Conservation (phyloP, 1,140 invertebrate species). For the Pogonognathellus flavescens region DNA sequence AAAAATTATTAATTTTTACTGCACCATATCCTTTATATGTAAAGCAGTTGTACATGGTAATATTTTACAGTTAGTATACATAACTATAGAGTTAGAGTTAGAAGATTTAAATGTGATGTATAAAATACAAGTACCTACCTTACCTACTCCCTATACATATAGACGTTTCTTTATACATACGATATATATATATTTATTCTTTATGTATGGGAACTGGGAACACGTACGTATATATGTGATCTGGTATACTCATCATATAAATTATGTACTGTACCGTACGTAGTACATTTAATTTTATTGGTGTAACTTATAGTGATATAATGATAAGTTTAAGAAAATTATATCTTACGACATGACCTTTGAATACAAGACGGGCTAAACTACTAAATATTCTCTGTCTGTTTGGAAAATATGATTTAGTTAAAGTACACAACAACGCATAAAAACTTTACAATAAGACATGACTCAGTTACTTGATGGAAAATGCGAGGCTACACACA, state of each 20-base stretch:
- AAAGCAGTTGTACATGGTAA: too few species aligned
- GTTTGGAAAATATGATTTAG: constrained; percentile 42
- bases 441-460: constrained; percentile 33
- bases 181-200: too few species aligned
- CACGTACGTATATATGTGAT: not conserved
- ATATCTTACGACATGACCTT: constrained; percentile 48
- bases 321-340: constrained; percentile 39
- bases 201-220: too few species aligned
- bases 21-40: too few species aligned
- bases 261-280: not conserved
- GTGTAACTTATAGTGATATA: constrained; percentile 10
- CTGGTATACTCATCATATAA: constrained; percentile 6
- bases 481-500: constrained; percentile 39
- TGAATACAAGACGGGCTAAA: constrained; percentile 42
- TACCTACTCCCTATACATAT: too few species aligned
- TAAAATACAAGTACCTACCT: too few species aligned
- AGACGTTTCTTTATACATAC: too few species aligned
- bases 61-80: too few species aligned
- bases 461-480: constrained; percentile 7
- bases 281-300: not conserved
- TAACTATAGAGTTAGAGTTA: too few species aligned
- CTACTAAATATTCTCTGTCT: constrained; percentile 40
- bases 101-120: too few species aligned
- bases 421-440: not conserved
- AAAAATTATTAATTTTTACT: too few species aligned